A percentile compares a stretch with the other conserved stretches of the same genome.
phyloP scores from a whole-genome alignment of 2,797 vertebrate species.

The Alca torda region DNA sequence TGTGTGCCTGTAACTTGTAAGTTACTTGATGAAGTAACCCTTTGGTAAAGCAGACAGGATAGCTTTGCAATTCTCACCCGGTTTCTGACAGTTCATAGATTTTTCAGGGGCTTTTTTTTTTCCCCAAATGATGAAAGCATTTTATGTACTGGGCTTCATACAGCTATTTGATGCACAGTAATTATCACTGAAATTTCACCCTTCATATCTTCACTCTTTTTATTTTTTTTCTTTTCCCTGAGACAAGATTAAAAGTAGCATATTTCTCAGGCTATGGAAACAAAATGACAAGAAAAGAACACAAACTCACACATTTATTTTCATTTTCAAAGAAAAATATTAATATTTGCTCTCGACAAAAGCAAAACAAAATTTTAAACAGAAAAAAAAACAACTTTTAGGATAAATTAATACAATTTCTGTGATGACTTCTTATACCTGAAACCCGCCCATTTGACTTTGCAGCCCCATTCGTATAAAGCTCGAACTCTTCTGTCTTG shows the following conservation, averaged over 20 bases:
- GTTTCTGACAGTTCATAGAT: conserved; percentile 53
- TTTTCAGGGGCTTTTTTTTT: background rate
- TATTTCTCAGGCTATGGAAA: conserved; percentile 26
- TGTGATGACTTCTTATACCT: background rate
- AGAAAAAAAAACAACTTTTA: background rate
- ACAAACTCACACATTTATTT: background rate
- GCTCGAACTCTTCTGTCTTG: background rate
- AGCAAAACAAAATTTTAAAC: conserved; percentile 26
- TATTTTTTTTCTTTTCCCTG: background rate
- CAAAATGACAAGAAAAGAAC: conserved; percentile 40
- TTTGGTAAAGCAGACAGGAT: conserved; percentile 56
- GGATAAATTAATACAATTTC: background rate
- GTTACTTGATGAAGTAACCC: conserved; percentile 71
- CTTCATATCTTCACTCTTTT: background rate
- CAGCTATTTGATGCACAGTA: background rate
- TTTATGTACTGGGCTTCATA: background rate
- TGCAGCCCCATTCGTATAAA: background rate
- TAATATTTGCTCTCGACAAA: conserved; percentile 47
- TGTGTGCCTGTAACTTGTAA: conserved; percentile 75
- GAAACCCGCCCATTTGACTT: background rate
- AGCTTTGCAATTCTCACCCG: conserved; percentile 20
- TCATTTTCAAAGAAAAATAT: conserved; percentile 54
- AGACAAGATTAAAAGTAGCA: conserved; percentile 37
- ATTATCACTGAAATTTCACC: conserved; percentile 54
- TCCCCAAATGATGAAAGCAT: background rate